phyloP scores from a whole-genome alignment of 2,797 vertebrate genomes.

The Danio aesculapii region DNA sequence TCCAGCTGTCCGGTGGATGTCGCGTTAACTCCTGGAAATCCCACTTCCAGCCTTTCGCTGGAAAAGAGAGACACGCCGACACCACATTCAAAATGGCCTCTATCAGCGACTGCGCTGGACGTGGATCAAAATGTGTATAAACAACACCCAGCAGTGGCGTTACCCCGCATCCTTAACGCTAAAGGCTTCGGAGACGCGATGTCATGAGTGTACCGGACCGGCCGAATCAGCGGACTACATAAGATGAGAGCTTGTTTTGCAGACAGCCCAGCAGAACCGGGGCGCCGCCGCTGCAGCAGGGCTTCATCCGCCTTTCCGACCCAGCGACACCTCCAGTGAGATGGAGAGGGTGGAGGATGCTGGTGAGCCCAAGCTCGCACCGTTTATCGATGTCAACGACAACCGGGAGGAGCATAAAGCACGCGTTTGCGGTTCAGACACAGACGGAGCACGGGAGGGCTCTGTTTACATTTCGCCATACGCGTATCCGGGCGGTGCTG shows the following conservation, averaged over 20 bases:
- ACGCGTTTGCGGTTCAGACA: not conserved
- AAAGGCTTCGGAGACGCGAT: not conserved
- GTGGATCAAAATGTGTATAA: conserved; percentile 68
- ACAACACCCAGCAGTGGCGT: conserved; percentile 63
- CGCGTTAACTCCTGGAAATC: conserved; percentile 51
- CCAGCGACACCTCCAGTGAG: conserved; percentile 60
- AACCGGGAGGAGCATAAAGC: conserved; percentile 64
- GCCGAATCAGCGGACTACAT: conserved; percentile 9
- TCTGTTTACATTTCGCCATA: conserved; percentile 52
- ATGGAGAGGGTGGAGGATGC: conserved; percentile 69
- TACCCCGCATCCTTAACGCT: conserved; percentile 31
- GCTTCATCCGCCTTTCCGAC: conserved; percentile 32
- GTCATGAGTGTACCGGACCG: conserved; percentile 15
- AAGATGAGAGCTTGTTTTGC: conserved; percentile 55
- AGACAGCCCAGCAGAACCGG: conserved; percentile 46
- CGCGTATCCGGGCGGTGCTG: conserved; percentile 60
- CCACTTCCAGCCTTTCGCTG: conserved; percentile 14
- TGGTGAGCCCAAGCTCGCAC: conserved; percentile 56
- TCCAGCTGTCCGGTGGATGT: conserved; percentile 42
- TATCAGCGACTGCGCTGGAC: conserved; percentile 59
- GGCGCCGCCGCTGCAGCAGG: conserved; percentile 48
- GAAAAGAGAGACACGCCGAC: conserved; percentile 69
- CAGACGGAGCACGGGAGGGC: not conserved
- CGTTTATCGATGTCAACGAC: conserved; percentile 72
- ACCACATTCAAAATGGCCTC: conserved; percentile 79